Percentiles rank a stretch among this genome's conserved stretches.
phyloP scores from a whole-genome alignment of 2,888 invertebrate genomes.

The Eristalis pertinax region DNA sequence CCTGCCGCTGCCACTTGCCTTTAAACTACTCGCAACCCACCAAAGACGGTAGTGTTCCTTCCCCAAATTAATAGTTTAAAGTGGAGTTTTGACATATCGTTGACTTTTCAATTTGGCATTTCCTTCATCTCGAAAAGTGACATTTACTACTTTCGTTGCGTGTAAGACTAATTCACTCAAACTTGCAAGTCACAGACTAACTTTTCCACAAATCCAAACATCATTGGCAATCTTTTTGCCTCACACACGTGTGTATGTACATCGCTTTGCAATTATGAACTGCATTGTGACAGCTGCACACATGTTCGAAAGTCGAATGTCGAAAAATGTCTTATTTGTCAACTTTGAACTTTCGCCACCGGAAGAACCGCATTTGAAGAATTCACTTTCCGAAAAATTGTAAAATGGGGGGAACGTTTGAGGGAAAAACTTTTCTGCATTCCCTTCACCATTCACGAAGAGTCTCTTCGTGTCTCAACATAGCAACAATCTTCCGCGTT shows the following conservation, averaged over 20 bases:
- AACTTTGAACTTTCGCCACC: neutral
- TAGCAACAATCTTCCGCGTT: neutral
- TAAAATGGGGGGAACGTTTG: neutral
- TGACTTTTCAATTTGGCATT: too few relatives aligned
- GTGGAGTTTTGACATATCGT: too few relatives aligned
- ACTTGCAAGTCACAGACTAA: neutral
- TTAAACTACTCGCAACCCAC: too few relatives aligned
- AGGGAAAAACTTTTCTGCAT: slow-evolving; percentile 34
- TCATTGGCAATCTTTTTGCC: neutral
- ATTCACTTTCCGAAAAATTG: neutral
- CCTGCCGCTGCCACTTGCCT: too few relatives aligned
- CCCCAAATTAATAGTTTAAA: too few relatives aligned
- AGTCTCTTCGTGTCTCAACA: neutral
- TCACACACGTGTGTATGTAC: neutral
- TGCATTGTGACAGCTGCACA: neutral
- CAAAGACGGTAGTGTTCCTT: too few relatives aligned
- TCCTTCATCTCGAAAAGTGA: neutral
- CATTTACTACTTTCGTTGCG: neutral
- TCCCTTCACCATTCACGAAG: slow-evolving; percentile 5
- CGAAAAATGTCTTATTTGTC: neutral
- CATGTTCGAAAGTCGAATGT: neutral
- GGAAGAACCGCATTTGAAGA: slow-evolving; percentile 25
- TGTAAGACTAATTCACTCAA: neutral
- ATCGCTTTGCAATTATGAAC: neutral
- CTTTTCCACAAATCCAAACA: neutral